These are phyloP conservation scores for Lophura nycthemera DNA, from an alignment of 2,113 vertebrate species.

Conservation along the genomic window DNA sequence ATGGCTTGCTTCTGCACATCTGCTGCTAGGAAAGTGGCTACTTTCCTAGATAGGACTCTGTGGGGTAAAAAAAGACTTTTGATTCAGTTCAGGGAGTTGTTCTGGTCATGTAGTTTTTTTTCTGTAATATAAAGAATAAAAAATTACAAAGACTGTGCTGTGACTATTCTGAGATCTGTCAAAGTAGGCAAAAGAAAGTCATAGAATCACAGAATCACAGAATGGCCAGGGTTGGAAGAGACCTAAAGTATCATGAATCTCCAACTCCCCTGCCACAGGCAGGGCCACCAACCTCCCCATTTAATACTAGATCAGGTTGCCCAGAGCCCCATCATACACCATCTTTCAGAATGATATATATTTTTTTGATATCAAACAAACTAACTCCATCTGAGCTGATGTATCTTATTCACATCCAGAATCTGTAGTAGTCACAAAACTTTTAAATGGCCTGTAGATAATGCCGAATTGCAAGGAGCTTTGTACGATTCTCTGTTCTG, in stretches of 20 bases:
- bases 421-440: background rate
- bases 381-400: background rate
- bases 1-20: background rate
- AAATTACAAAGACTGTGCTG: background rate
- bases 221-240: too few relatives aligned
- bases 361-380: background rate
- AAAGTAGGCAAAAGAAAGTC: background rate
- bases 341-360: background rate
- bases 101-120: background rate
- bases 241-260: too few relatives aligned
- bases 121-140: background rate
- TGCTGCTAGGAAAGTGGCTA: background rate
- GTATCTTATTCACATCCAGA: background rate
- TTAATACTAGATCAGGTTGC: too few relatives aligned
- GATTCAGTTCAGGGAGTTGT: background rate
- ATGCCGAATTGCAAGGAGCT: background rate
- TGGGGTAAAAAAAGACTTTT: background rate
- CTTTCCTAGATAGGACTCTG: background rate
- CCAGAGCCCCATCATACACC: background rate
- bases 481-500: background rate
- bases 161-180: background rate
- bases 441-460: background rate
- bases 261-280: too few relatives aligned
- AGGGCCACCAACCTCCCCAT: too few relatives aligned
- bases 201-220: too few relatives aligned